Percentiles rank a stretch among this genome's conserved stretches.
phyloP scores from a whole-genome alignment of 1,140 invertebrate genomes.

The Frieseomelitta varia region DNA sequence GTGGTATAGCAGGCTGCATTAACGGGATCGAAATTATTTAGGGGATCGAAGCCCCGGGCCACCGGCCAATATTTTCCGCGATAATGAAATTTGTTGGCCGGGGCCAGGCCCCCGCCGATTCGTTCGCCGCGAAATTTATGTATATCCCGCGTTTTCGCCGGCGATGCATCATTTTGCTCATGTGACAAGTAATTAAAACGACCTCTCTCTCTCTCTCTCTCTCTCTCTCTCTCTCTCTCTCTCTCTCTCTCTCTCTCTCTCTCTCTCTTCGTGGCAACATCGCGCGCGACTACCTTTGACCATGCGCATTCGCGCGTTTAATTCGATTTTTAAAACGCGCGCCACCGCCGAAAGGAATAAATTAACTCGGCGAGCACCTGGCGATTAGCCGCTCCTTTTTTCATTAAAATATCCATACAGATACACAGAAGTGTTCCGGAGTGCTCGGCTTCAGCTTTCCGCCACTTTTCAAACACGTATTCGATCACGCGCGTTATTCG shows the following conservation, averaged over 20 bases:
- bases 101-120: neutral
- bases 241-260: neutral
- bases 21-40: slow-evolving; percentile 25
- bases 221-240: neutral
- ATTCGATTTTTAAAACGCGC: slow-evolving; percentile 32
- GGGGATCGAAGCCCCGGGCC: neutral
- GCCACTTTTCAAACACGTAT: neutral
- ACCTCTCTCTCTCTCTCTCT: neutral
- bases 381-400: neutral
- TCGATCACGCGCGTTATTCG: neutral
- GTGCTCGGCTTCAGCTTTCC: neutral
- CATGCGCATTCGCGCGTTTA: slow-evolving; percentile 10
- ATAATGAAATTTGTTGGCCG: slow-evolving; percentile 34
- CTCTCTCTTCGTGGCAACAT: neutral
- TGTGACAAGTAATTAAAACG: slow-evolving; percentile 45
- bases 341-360: slow-evolving; percentile 1
- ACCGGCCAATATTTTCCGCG: slow-evolving; percentile 22
- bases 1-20: neutral
- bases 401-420: neutral
- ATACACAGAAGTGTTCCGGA: neutral
- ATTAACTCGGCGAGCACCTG: neutral
- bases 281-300: neutral
- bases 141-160: slow-evolving; percentile 32
- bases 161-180: slow-evolving; percentile 36
- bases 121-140: slow-evolving; percentile 30